phyloP scores from a whole-genome alignment of 2,888 invertebrate genomes.

The Acheta domesticus region DNA sequence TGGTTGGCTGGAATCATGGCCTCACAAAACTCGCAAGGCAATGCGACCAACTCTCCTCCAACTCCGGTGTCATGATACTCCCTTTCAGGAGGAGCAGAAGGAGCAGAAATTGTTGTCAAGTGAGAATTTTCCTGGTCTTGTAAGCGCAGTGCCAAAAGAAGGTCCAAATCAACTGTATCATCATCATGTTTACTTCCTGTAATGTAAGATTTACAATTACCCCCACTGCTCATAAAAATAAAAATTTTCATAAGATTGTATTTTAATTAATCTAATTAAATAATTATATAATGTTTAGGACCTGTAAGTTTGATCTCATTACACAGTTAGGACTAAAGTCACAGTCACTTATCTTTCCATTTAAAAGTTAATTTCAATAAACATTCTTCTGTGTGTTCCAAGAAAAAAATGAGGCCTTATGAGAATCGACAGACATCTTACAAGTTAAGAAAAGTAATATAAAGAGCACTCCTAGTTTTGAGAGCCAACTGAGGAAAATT shows the following conservation, averaged over 20 bases:
- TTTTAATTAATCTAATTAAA: too few species aligned
- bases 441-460: background rate
- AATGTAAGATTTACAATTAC: slow-evolving; percentile 2
- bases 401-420: background rate
- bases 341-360: too few species aligned
- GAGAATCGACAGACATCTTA: background rate
- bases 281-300: too few species aligned
- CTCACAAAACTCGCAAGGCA: slow-evolving; percentile 58
- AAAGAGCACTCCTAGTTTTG: too few species aligned
- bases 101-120: background rate
- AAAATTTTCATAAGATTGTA: too few species aligned
- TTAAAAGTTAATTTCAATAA: too few species aligned
- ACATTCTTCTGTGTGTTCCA: too few species aligned
- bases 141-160: slow-evolving; percentile 29
- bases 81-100: slow-evolving; percentile 21
- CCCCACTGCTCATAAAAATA: background rate
- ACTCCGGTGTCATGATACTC: background rate
- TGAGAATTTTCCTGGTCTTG: slow-evolving; percentile 29
- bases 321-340: too few species aligned
- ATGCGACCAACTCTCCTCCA: slow-evolving; percentile 38
- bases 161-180: slow-evolving; percentile 31
- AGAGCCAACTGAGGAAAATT: too few species aligned
- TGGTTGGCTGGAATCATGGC: slow-evolving; percentile 50
- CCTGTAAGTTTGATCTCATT: too few species aligned
- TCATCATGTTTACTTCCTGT: slow-evolving; percentile 22